phyloP scores from a whole-genome alignment of 2,888 invertebrate species.

The Argyresthia goedartella region DNA sequence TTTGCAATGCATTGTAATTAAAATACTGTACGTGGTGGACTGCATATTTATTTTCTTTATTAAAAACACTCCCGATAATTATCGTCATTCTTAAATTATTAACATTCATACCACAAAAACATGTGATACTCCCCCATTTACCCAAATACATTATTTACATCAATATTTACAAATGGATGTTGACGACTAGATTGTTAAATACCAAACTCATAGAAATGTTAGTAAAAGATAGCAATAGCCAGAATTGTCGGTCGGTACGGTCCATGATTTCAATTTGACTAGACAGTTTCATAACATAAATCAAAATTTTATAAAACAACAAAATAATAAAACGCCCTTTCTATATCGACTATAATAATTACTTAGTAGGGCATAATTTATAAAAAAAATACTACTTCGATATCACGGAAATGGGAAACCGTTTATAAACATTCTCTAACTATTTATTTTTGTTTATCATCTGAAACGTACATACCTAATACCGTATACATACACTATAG shows the following conservation, averaged over 20 bases:
- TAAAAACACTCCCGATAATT: conserved; percentile 61
- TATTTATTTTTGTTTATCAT: not conserved
- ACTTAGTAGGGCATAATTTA: not conserved
- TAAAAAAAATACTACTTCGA: not conserved
- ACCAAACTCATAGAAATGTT: too few species aligned
- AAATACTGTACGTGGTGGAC: conserved; percentile 19
- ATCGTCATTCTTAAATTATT: conserved; percentile 14
- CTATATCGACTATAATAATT: not conserved
- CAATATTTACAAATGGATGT: conserved; percentile 4
- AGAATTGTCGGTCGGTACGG: too few species aligned
- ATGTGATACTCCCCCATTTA: not conserved
- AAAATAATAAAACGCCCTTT: not conserved
- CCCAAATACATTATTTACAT: not conserved
- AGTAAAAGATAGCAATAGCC: too few species aligned
- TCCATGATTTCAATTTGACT: not conserved
- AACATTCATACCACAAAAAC: not conserved
- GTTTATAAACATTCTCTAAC: not conserved
- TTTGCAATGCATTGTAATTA: not conserved
- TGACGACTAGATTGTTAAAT: too few species aligned
- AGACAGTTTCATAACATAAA: not conserved
- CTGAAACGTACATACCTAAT: conserved; percentile 1
- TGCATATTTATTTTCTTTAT: conserved; percentile 39
- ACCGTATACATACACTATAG: not conserved
- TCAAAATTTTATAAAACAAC: not conserved
- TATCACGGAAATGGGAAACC: not conserved